Percentiles rank a stretch among this genome's conserved stretches.
These are phyloP conservation scores for Actinia equina DNA, from an alignment of 64 coral and sea anemone species.

Conservation along the genomic window DNA sequence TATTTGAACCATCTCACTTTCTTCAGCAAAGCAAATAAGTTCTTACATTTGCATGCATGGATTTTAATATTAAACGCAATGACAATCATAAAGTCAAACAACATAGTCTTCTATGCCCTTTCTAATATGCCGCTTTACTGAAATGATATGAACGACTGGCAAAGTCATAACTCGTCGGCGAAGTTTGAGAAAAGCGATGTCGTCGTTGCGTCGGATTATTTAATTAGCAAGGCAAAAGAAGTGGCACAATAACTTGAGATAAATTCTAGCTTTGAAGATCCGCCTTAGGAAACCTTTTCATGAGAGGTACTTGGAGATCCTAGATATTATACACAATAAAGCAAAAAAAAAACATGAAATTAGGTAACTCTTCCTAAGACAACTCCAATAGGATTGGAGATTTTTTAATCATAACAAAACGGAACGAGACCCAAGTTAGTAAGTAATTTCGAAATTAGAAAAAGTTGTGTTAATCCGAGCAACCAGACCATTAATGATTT, in stretches of 20 bases:
- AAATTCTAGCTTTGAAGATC: slow-evolving; percentile 84
- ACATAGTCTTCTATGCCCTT: slow-evolving; percentile 18
- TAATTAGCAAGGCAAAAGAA: slow-evolving; percentile 97
- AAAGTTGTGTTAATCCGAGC: slow-evolving; percentile 85
- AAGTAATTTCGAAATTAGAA: slow-evolving; percentile 48
- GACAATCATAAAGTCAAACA: slow-evolving; percentile 29
- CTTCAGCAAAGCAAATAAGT: slow-evolving; percentile 33
- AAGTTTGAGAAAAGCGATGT: slow-evolving; percentile 57
- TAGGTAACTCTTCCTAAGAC: neutral
- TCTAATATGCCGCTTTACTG: slow-evolving; percentile 3
- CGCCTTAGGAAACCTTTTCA: slow-evolving; percentile 73
- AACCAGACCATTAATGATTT: slow-evolving; percentile 93
- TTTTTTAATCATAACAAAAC: neutral
- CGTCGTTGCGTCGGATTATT: slow-evolving; percentile 86
- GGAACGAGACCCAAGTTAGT: slow-evolving; percentile 40
- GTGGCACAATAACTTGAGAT: slow-evolving; percentile 77
- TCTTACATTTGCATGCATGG: slow-evolving; percentile 22
- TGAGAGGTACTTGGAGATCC: slow-evolving; percentile 58
- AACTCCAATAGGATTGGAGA: neutral
- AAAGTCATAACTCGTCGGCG: slow-evolving; percentile 60
- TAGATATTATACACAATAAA: slow-evolving; percentile 1
- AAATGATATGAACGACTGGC: slow-evolving; percentile 17
- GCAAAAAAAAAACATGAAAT: slow-evolving; percentile 13
- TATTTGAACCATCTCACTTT: slow-evolving; percentile 18
- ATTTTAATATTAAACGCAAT: slow-evolving; percentile 55